phyloP scores from a whole-genome alignment of 2,113 vertebrate genomes.

The Toxostoma redivivum region DNA sequence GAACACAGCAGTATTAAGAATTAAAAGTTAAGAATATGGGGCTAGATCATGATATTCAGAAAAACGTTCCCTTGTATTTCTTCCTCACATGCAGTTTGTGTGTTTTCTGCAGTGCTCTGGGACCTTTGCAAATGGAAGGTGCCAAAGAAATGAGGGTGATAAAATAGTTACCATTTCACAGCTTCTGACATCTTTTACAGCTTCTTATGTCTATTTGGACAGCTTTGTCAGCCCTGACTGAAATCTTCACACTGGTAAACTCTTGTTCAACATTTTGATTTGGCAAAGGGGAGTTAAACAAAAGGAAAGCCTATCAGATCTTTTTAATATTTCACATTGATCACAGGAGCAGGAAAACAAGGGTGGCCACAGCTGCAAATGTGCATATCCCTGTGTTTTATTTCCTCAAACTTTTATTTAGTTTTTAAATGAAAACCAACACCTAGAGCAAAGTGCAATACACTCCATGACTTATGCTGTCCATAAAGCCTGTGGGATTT shows the following conservation, averaged over 20 bases:
- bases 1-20: background rate
- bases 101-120: background rate
- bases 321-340: background rate
- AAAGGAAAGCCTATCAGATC: background rate
- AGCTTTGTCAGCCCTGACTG: background rate
- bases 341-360: background rate
- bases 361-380: background rate
- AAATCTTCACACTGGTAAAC: background rate
- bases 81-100: background rate
- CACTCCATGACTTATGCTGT: conserved; percentile 40
- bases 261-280: background rate
- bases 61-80: background rate
- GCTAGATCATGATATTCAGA: background rate
- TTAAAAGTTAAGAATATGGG: background rate
- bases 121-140: background rate
- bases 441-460: background rate
- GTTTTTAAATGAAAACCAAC: conserved; percentile 61
- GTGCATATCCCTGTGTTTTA: background rate
- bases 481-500: conserved; percentile 52
- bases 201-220: background rate
- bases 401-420: conserved; percentile 38
- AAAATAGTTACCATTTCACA: background rate
- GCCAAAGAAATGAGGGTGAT: background rate
- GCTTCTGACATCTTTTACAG: background rate
- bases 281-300: background rate